These are phyloP conservation scores for Haemorhous mexicanus DNA, from an alignment of 2,113 vertebrate genomes.

Conservation along the genomic window DNA sequence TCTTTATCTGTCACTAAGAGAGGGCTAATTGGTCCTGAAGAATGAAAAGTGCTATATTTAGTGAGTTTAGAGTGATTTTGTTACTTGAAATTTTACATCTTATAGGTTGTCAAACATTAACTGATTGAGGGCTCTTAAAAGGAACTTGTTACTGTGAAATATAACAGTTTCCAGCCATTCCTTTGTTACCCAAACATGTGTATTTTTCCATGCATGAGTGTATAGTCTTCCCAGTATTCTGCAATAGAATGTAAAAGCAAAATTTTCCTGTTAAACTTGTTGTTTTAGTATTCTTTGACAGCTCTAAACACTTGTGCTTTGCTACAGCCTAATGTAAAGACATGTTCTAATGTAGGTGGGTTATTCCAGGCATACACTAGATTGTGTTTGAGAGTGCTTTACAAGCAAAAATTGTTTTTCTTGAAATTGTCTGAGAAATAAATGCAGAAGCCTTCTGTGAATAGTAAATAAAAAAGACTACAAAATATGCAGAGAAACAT, in stretches of 20 bases:
- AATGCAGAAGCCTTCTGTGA: background rate
- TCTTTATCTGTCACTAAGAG: background rate
- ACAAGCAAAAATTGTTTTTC: background rate
- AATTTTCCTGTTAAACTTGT: background rate
- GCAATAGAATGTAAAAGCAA: background rate
- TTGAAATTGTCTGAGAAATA: slow-evolving; percentile 9
- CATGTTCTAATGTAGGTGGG: background rate
- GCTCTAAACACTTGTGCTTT: background rate
- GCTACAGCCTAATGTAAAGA: background rate
- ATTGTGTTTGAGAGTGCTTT: background rate
- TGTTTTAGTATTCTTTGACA: background rate
- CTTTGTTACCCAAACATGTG: fast-evolving
- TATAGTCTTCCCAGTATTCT: background rate
- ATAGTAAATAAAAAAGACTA: slow-evolving; percentile 23
- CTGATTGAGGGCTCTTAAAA: background rate
- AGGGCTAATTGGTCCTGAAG: background rate
- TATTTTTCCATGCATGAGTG: background rate
- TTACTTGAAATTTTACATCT: background rate
- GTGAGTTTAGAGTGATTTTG: background rate
- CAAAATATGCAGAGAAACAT: background rate
- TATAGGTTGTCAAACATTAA: background rate
- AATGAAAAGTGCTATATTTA: background rate
- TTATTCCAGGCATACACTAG: background rate
- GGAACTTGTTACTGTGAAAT: background rate
- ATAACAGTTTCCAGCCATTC: background rate